Base-by-base conservation (phyloP, 2,888 invertebrate genomes). In the Colletes collaris region DNA sequence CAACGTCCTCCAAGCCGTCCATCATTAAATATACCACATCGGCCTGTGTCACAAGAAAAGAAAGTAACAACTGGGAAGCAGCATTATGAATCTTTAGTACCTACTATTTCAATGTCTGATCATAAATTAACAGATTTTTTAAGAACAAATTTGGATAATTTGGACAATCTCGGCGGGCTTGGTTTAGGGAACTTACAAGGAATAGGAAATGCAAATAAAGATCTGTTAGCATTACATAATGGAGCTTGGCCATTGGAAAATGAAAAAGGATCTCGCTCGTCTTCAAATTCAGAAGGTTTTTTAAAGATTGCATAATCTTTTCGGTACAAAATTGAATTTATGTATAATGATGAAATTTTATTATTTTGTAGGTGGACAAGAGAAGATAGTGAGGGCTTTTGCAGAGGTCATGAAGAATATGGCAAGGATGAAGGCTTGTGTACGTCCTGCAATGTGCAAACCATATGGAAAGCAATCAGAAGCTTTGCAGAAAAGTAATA, bases 391-490 rank as follows among this genome's bases (percentile, higher is more conserved):
- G 76, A 94, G 97, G 79, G 97, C 97, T 19, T 97, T 97, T 93
- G 96, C 96, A 0, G 97, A 97, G 93, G 95, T 97, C 62, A 97
- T 97, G 95, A 96, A 97, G 90, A 97, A 97, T 93, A 96, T 97
- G 96, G 96, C 96, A 87, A 95, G 97, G 90, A 97, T 97, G 97
- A 97, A 97, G 92, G 96, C 97, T 64, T 97, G 97, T 91, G 97
- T 97, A 87, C 95, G 97, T 74, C 97, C 97, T 80, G 96, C 97
- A 77, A 97, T 97, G 97, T 97, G 97, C 93, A 97, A 97, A 93
- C 97, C 97, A 35, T 97, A 97, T 93, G 97, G 97, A 84, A 97
- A 97, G 93, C 97, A 97, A 93, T 97, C 97, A 82, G 97, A 97
- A 94, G 96, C 97, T 90, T 94, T 97, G 88, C 97, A 97, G 93